These are phyloP conservation scores for Chalcosyrphus nemorum DNA, from an alignment of 2,888 invertebrate genomes.

Conservation along the genomic window DNA sequence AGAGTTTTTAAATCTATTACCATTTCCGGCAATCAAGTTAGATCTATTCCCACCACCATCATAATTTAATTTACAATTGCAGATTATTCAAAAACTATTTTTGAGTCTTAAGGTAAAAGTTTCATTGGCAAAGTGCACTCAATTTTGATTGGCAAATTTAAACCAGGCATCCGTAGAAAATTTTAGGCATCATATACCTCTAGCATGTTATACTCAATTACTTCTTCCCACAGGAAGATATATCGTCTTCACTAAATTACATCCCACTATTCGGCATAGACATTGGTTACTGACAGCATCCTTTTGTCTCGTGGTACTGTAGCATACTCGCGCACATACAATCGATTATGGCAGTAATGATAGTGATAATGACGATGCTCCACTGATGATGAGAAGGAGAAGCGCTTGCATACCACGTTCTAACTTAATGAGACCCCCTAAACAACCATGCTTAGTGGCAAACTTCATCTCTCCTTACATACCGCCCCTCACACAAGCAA, in stretches of 20 bases:
- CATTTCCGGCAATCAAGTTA: no score
- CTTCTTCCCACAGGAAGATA: neutral
- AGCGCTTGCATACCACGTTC: neutral
- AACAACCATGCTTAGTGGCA: conserved; percentile 20
- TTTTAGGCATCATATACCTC: neutral
- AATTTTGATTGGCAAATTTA: neutral
- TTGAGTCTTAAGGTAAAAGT: neutral
- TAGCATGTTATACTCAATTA: neutral
- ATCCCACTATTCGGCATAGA: neutral
- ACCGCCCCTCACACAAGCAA: neutral
- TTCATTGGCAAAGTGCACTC: neutral
- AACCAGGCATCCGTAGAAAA: neutral
- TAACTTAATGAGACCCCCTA: conserved; percentile 41
- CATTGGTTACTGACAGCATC: neutral
- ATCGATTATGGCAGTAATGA: conserved; percentile 34
- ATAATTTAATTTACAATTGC: no score
- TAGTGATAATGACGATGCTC: conserved; percentile 24
- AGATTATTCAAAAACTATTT: no score
- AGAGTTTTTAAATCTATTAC: no score
- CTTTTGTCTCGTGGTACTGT: neutral
- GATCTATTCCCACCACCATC: no score
- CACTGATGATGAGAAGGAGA: neutral
- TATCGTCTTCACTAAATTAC: neutral
- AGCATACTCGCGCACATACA: neutral
- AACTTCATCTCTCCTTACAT: neutral